Percentiles rank a stretch among this genome's conserved stretches.
phyloP scores from a whole-genome alignment of 1,140 invertebrate species.

The Scaptodrosophila lebanonensis region DNA sequence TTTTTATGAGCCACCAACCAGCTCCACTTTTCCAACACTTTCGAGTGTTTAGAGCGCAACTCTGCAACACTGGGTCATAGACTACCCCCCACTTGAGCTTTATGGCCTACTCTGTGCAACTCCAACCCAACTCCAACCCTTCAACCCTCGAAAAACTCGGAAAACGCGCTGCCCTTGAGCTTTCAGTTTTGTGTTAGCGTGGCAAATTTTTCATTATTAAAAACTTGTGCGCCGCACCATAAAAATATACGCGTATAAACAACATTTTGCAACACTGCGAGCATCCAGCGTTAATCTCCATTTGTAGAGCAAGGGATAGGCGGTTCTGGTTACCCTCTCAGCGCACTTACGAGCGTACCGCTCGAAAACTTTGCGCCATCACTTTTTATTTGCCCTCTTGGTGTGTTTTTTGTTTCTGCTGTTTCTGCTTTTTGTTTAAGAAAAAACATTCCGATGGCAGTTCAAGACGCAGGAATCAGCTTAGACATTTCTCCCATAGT shows the following conservation, averaged over 20 bases:
- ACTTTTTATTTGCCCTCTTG: conserved; percentile 38
- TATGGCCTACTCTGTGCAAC: conserved; percentile 38
- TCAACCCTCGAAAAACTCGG: too few species aligned
- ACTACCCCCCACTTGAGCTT: conserved; percentile 33
- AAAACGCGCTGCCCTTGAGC: conserved; percentile 29
- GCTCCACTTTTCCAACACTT: too few species aligned
- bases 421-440: too few species aligned
- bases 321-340: conserved; percentile 1
- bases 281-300: conserved; percentile 48
- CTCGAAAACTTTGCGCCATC: conserved; percentile 50
- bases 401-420: conserved; percentile 31
- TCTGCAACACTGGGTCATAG: conserved; percentile 48
- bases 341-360: too few species aligned
- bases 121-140: neutral
- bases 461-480: conserved; percentile 26
- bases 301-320: conserved; percentile 1
- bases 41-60: conserved; percentile 30
- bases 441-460: neutral
- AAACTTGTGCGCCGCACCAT: conserved; percentile 34
- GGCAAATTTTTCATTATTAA: conserved; percentile 46
- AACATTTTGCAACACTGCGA: conserved; percentile 31
- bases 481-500: conserved; percentile 37
- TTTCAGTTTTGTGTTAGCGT: neutral
- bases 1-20: too few species aligned
- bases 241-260: conserved; percentile 19